Conservation (phyloP, 2,888 invertebrate species). For the Colletes collaris region DNA sequence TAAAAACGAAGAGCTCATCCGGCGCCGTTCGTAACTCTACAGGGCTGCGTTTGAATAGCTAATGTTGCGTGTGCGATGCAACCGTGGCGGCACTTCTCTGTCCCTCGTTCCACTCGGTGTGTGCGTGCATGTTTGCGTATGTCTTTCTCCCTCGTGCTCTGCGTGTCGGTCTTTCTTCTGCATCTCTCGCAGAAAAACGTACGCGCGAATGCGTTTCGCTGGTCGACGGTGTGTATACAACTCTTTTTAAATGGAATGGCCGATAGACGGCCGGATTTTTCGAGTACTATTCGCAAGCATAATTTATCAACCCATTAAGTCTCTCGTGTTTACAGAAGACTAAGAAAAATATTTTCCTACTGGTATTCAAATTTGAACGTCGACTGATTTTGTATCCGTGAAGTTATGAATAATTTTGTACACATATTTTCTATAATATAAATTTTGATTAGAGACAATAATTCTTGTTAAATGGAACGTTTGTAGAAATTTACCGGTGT, state of each 20-base stretch:
- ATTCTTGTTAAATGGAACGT: too few species aligned
- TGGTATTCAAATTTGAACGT: too few species aligned
- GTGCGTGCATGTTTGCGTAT: too few species aligned
- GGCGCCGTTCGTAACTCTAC: conserved; percentile 44
- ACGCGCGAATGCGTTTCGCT: conserved; percentile 66
- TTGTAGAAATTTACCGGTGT: too few species aligned
- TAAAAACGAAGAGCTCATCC: conserved; percentile 49
- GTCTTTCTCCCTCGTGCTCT: background rate
- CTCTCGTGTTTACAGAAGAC: too few species aligned
- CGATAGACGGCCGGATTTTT: background rate
- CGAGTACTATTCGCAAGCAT: background rate
- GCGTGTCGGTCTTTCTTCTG: background rate
- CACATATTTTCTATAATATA: too few species aligned
- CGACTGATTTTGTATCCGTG: too few species aligned
- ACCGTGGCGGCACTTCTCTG: conserved; percentile 37
- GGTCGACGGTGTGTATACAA: conserved; percentile 26
- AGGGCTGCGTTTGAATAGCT: conserved; percentile 68
- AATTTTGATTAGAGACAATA: too few species aligned
- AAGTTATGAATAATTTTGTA: too few species aligned
- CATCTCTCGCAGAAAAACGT: conserved; percentile 42
- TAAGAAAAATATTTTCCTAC: too few species aligned
- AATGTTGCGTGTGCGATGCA: conserved; percentile 70
- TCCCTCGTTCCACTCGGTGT: background rate
- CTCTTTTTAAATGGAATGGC: conserved; percentile 10
- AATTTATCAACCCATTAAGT: too few species aligned